These are phyloP conservation scores for Caenorhabditis tropicalis DNA, from an alignment of 1,140 invertebrate genomes.

Conservation along the genomic window DNA sequence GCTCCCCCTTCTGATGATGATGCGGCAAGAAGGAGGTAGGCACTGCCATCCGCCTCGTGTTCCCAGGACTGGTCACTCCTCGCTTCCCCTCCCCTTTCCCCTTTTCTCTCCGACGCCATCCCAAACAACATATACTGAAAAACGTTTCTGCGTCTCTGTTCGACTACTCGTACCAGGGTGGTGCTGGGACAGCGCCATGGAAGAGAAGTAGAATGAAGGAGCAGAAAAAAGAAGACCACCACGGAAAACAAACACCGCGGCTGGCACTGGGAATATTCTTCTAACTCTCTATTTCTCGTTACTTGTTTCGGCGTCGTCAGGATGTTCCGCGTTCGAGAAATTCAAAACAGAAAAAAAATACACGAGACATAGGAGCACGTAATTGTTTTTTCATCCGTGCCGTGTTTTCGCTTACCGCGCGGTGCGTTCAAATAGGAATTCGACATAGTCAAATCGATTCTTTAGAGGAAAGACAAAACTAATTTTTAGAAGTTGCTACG, in stretches of 20 bases:
- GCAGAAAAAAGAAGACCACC: neutral
- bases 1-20: neutral
- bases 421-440: neutral
- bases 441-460: neutral
- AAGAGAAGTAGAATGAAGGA: neutral
- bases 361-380: neutral
- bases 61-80: neutral
- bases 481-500: too few species aligned
- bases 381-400: neutral
- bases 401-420: neutral
- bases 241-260: constrained; percentile 25
- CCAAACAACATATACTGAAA: neutral
- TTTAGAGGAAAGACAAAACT: too few species aligned
- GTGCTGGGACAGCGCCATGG: neutral
- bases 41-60: neutral
- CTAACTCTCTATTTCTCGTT: neutral
- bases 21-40: neutral
- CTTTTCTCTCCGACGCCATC: neutral
- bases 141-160: neutral
- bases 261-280: neutral
- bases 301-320: neutral
- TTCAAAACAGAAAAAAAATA: too few species aligned
- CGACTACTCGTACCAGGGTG: constrained; percentile 35
- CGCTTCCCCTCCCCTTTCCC: neutral
- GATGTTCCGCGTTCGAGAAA: neutral